These are phyloP conservation scores for Oxyteleia sp. DNA, from an alignment of 2,888 invertebrate genomes.

Conservation along the genomic window DNA sequence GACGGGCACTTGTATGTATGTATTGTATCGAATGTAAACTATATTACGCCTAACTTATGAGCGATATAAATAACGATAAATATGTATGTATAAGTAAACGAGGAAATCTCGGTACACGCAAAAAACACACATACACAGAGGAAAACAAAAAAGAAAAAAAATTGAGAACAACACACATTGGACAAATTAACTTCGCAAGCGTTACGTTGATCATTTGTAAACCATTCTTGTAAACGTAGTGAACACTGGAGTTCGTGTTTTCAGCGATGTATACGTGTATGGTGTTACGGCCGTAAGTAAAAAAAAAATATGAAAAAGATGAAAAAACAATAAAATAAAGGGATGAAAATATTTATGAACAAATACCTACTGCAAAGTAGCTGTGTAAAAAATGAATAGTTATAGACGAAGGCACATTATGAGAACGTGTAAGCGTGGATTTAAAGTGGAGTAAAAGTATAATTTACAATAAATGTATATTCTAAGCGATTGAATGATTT, in stretches of 20 bases:
- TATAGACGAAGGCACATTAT: slow-evolving; percentile 74
- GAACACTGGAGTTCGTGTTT: slow-evolving; percentile 77
- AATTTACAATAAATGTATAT: slow-evolving; percentile 79
- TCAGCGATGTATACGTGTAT: slow-evolving; percentile 76
- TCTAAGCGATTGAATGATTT: not conserved
- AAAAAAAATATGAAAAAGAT: slow-evolving; percentile 37
- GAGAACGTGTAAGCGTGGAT: slow-evolving; percentile 76
- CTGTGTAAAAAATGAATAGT: slow-evolving; percentile 74
- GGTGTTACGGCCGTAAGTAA: slow-evolving; percentile 66
- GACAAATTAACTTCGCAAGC: slow-evolving; percentile 70
- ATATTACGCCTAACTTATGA: slow-evolving; percentile 84
- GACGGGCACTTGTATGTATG: slow-evolving; percentile 85
- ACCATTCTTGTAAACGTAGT: slow-evolving; percentile 78
- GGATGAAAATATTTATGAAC: slow-evolving; percentile 66
- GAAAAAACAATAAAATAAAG: slow-evolving; percentile 28
- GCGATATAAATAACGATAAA: slow-evolving; percentile 79
- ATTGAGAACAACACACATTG: slow-evolving; percentile 44
- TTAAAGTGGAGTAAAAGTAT: slow-evolving; percentile 79
- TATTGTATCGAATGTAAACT: slow-evolving; percentile 85
- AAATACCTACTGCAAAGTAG: slow-evolving; percentile 73
- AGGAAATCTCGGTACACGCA: slow-evolving; percentile 58
- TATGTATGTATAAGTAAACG: slow-evolving; percentile 72
- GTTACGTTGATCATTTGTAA: slow-evolving; percentile 79
- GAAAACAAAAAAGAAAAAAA: slow-evolving; percentile 35
- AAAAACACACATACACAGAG: slow-evolving; percentile 17